phyloP scores from a whole-genome alignment of 2,113 vertebrate species.

The Brachypteracias leptosomus region DNA sequence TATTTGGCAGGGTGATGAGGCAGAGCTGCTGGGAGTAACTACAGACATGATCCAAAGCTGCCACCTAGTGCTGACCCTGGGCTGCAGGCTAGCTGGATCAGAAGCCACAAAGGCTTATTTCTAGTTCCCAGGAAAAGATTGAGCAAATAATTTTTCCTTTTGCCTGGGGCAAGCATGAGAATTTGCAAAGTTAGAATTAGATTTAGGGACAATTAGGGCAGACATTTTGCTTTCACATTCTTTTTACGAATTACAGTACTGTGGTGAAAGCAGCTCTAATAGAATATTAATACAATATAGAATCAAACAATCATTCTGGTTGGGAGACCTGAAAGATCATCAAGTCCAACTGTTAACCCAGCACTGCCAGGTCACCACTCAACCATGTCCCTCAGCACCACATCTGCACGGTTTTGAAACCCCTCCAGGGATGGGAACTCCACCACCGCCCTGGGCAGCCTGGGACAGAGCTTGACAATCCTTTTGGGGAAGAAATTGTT shows the following conservation, averaged over 20 bases:
- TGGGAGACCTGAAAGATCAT: background rate
- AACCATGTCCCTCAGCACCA: background rate
- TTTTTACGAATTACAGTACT: background rate
- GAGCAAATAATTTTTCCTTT: background rate
- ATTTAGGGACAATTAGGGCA: background rate
- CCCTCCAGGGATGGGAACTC: background rate
- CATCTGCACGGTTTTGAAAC: background rate
- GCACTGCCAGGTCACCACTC: background rate
- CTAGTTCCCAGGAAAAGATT: background rate
- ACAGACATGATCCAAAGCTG: constrained; percentile 3
- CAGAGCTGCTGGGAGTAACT: background rate
- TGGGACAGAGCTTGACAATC: background rate
- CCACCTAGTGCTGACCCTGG: constrained; percentile 46
- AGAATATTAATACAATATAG: background rate
- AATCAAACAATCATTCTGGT: background rate
- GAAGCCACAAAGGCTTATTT: background rate
- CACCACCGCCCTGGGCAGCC: background rate
- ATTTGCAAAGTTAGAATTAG: background rate
- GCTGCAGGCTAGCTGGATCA: background rate
- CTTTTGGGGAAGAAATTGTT: background rate
- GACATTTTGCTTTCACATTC: background rate
- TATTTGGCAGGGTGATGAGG: background rate
- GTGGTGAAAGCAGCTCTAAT: background rate
- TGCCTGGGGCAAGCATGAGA: background rate
- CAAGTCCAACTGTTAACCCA: background rate